Evolutionary conservation across 2,113 vertebrate genomes (phyloP).

Genomic region (Falco punctatus): DNA sequence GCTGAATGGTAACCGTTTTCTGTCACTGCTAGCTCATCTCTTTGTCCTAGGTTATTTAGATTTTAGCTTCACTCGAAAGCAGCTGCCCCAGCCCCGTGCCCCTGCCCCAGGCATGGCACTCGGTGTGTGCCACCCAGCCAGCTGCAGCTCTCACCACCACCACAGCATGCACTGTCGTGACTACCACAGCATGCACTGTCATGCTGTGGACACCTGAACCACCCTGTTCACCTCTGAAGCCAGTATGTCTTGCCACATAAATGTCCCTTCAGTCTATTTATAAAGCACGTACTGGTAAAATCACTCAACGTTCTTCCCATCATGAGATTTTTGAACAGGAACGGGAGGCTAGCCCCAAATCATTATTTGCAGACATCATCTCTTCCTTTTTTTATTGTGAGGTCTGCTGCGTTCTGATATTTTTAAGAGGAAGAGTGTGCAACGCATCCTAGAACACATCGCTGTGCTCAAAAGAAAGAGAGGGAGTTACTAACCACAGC

Average conservation of each 20-base stretch:
- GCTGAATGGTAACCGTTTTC: neutral
- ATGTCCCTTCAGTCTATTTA: neutral
- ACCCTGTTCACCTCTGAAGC: neutral
- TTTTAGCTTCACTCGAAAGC: neutral
- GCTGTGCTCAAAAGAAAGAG: neutral
- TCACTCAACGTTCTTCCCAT: neutral
- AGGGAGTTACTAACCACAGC: neutral
- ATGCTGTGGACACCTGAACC: neutral
- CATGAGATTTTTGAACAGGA: neutral
- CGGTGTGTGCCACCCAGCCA: rapidly evolving
- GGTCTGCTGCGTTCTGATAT: neutral
- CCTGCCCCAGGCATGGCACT: neutral
- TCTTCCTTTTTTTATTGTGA: neutral
- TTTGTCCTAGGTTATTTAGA: neutral
- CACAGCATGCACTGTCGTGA: neutral
- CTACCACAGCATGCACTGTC: neutral
- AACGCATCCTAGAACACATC: neutral
- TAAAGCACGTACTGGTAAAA: neutral
- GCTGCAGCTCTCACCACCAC: neutral
- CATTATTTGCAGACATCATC: neutral
- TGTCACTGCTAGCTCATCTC: neutral
- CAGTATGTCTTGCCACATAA: neutral
- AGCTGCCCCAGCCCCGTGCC: neutral
- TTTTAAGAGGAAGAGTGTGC: neutral
- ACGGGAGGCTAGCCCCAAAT: neutral